Conservation (phyloP, 2,113 vertebrate genomes). For the Sander vitreus region DNA sequence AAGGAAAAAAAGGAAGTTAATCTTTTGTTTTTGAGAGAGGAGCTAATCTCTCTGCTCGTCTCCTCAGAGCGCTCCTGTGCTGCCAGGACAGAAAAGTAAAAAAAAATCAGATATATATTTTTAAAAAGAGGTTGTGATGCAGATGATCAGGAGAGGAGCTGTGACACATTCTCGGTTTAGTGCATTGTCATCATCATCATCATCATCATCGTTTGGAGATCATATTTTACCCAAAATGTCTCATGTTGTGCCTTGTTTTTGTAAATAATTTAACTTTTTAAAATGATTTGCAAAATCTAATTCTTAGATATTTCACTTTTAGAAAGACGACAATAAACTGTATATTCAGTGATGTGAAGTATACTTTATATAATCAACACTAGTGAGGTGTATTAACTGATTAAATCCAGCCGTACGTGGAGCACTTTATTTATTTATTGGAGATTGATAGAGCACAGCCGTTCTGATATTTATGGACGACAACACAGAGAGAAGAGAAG, state of each 20-base stretch:
- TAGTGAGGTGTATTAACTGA: constrained; percentile 61
- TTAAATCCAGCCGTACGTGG: constrained; percentile 74
- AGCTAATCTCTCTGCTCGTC: background rate
- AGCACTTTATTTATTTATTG: constrained; percentile 88
- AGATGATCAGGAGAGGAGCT: background rate
- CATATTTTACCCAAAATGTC: constrained; percentile 34
- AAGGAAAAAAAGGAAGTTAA: background rate
- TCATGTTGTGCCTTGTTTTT: constrained; percentile 54
- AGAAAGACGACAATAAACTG: constrained; percentile 60
- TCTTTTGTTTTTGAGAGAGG: background rate
- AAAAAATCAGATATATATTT: background rate
- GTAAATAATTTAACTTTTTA: constrained; percentile 70
- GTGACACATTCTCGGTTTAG: background rate
- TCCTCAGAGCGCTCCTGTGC: background rate
- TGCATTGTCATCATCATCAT: background rate
- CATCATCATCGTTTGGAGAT: background rate
- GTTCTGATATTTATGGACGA: constrained; percentile 37
- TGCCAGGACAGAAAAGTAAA: background rate
- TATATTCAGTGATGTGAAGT: constrained; percentile 64
- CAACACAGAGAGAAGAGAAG: constrained; percentile 15
- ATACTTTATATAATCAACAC: constrained; percentile 55
- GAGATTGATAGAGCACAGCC: constrained; percentile 66
- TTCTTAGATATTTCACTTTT: constrained; percentile 67
- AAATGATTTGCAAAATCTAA: constrained; percentile 58
- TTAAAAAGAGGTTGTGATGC: background rate